Evolutionary conservation across 2,888 invertebrate species (phyloP), one percentile per base, ranked within the genome.

Genomic region (Thera britannica): DNA sequence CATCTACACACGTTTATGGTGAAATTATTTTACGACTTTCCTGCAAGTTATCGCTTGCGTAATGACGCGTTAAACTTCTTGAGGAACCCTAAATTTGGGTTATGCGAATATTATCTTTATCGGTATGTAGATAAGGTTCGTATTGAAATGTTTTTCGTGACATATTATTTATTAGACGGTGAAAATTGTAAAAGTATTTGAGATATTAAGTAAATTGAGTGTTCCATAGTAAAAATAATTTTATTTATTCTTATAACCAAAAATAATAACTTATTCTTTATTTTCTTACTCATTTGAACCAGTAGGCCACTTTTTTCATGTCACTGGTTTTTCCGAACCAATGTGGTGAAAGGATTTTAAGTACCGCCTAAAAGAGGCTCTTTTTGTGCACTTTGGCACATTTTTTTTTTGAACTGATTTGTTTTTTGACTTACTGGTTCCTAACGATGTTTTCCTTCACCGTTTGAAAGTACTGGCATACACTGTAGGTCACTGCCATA

Each of bases 11-110:
- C 54, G 51, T 62, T 54, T 62, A 68, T 67, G 58, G 59, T 66
- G 68, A 68, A 55, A 54, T 76, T 79, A 81, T 76, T 81, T 83
- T 84, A 84, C 84, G 80, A 79, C 78, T 78, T 77, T 76, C 83
- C 84, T 85, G 84, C 81, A 82, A 83, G 81, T 85, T 83, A 85
- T 83, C 74, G 81, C 79, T 71, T 69, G 65, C 72, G 83, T 83
- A 84, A 83, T 85, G 84, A 85, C 67, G 79, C 84, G 82, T 81
- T 79, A 82, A 82, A 77, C 79, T 69, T 65, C 59, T 55, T 64
- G 77, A 77, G 79, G 77, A 78, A 76, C 77, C 73, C 77, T 74
- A 77, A 77, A 77, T 77, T 76, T 72, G 65, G 74, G 72, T 59
- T 74, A 73, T 68, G 72, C 74, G 70, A 76, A 74, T 71, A 70